Conservation (phyloP, 2,888 invertebrate species). For the Aquatica leii region DNA sequence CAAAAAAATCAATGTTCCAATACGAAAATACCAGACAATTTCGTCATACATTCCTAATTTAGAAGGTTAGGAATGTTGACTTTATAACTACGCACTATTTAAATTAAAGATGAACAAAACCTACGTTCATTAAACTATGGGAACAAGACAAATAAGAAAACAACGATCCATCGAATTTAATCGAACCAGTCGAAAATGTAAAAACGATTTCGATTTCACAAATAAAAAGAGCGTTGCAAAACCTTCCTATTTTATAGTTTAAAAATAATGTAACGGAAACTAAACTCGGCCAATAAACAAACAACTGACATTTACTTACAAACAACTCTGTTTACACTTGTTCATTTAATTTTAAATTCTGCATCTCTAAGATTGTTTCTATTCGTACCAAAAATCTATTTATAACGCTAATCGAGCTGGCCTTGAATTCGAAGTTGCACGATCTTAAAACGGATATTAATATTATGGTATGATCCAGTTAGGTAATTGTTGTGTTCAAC, state of each 20-base stretch:
- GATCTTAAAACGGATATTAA: too few relatives aligned
- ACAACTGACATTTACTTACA: background rate
- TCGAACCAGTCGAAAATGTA: background rate
- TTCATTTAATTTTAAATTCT: background rate
- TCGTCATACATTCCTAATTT: slow-evolving; percentile 14
- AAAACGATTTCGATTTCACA: background rate
- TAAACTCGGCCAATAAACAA: background rate
- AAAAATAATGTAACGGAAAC: background rate
- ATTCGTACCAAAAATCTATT: too few relatives aligned
- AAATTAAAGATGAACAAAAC: background rate
- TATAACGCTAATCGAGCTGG: too few relatives aligned
- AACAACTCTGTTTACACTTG: background rate
- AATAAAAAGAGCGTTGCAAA: background rate
- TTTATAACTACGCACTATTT: slow-evolving; percentile 13
- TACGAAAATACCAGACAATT: slow-evolving; percentile 10
- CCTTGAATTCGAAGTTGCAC: too few relatives aligned
- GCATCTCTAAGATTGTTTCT: background rate
- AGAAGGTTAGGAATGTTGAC: slow-evolving; percentile 14
- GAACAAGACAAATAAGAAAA: too few relatives aligned
- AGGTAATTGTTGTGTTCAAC: too few relatives aligned
- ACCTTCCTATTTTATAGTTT: too few relatives aligned
- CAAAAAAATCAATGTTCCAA: slow-evolving; percentile 7
- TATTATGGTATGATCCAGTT: too few relatives aligned
- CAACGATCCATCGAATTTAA: background rate
- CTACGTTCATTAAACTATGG: slow-evolving; percentile 5